A percentile compares a stretch with the other conserved stretches of the same genome.
Evolutionary conservation across 2,113 vertebrate genomes (phyloP).

Genomic region (Urocynchramus pylzowi): DNA sequence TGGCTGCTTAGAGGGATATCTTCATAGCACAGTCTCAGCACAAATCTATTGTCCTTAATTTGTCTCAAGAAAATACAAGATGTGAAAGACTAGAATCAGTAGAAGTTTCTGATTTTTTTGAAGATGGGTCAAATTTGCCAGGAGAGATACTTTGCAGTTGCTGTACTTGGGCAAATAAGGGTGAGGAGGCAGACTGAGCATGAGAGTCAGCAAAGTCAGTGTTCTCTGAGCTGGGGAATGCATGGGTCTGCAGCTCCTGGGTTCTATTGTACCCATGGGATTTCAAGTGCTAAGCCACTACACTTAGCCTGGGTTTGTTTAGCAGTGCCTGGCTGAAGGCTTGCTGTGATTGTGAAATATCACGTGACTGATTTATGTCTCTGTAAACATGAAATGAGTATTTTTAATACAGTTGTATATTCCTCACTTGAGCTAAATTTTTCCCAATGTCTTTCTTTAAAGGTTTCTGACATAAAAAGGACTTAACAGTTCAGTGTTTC

Average conservation of each 20-base stretch:
- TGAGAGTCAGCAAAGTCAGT: neutral
- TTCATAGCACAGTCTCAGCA: neutral
- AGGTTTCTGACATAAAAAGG: neutral
- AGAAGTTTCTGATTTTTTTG: neutral
- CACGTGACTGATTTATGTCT: neutral
- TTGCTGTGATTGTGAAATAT: neutral
- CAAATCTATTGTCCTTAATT: neutral
- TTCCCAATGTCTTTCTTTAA: neutral
- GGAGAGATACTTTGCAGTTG: neutral
- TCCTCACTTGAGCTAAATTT: neutral
- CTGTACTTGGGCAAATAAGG: neutral
- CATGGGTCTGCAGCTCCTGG: neutral
- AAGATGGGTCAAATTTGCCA: neutral
- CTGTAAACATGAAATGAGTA: neutral
- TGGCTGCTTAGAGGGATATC: neutral
- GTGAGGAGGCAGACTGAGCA: neutral
- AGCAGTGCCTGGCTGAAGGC: neutral
- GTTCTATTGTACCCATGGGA: neutral
- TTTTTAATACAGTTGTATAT: neutral
- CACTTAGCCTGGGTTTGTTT: neutral
- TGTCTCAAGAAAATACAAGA: neutral
- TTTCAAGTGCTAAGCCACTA: neutral
- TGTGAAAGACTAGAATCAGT: neutral
- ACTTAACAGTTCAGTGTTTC: neutral
- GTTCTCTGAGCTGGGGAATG: neutral